These are phyloP conservation scores for Eristalinus sepulchralis DNA, from an alignment of 2,888 invertebrate genomes.

Conservation along the genomic window DNA sequence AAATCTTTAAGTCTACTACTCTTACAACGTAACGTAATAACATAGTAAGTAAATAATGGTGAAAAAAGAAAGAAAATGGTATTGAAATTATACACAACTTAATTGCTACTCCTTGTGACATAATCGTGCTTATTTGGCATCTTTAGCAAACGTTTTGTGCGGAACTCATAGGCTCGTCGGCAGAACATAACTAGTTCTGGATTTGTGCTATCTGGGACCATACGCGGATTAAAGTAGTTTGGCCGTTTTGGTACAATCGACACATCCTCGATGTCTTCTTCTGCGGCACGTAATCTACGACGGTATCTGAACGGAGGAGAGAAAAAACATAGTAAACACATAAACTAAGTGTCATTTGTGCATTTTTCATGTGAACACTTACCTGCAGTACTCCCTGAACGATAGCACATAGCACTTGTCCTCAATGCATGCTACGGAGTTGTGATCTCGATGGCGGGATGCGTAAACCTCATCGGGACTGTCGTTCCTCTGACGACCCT, in stretches of 20 bases:
- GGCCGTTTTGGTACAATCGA: constrained; percentile 88
- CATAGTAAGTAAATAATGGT: constrained; percentile 70
- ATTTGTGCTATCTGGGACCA: constrained; percentile 85
- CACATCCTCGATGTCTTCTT: constrained; percentile 88
- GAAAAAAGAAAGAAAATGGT: constrained; percentile 20
- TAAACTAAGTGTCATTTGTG: background rate
- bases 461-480: constrained; percentile 97
- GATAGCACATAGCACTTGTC: constrained; percentile 98
- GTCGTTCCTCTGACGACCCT: constrained; percentile 89
- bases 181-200: constrained; percentile 96
- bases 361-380: constrained; percentile 26
- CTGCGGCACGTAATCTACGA: constrained; percentile 89
- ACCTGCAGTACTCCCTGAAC: constrained; percentile 98
- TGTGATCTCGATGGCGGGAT: constrained; percentile 96
- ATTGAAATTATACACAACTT: constrained; percentile 64
- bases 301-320: constrained; percentile 87
- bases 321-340: background rate
- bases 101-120: constrained; percentile 67
- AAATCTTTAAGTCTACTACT: constrained; percentile 53
- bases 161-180: constrained; percentile 96
- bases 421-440: constrained; percentile 98
- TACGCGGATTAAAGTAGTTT: constrained; percentile 82
- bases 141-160: constrained; percentile 85
- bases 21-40: constrained; percentile 57
- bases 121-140: constrained; percentile 78